Conservation (phyloP, 2,888 invertebrate species). For the Eustalomyia histrio region DNA sequence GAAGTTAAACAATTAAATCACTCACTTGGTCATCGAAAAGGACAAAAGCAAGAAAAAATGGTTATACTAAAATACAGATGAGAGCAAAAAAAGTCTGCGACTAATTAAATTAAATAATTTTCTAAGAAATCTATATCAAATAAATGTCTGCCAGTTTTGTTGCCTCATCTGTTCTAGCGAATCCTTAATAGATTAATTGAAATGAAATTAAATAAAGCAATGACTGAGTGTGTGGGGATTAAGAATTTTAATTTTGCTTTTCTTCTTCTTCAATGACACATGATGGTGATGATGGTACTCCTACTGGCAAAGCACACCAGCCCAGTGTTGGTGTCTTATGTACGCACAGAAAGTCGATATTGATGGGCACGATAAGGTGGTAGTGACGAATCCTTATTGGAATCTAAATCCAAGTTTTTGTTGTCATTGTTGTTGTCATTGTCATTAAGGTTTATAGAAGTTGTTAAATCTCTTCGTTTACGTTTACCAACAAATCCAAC, state of each 20-base stretch:
- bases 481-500: conserved; percentile 74
- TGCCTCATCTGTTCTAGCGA: conserved; percentile 6
- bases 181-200: conserved; percentile 13
- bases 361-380: conserved; percentile 68
- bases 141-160: not conserved
- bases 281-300: not conserved
- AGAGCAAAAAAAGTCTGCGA: not conserved
- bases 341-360: conserved; percentile 39
- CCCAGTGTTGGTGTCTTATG: conserved; percentile 29
- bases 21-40: not conserved
- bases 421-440: conserved; percentile 18
- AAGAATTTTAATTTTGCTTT: conserved; percentile 32
- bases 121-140: not conserved
- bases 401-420: conserved; percentile 23
- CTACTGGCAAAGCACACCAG: not conserved
- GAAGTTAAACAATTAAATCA: conserved; percentile 7
- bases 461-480: conserved; percentile 57
- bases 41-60: not conserved
- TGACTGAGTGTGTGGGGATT: not conserved
- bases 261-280: conserved; percentile 41
- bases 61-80: not conserved
- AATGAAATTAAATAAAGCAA: conserved; percentile 12
- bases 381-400: conserved; percentile 20
- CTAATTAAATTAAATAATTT: not conserved
- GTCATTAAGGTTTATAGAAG: not conserved